Evolutionary conservation across 2,888 invertebrate species (phyloP).

Genomic region (Rhogogaster chlorosoma): DNA sequence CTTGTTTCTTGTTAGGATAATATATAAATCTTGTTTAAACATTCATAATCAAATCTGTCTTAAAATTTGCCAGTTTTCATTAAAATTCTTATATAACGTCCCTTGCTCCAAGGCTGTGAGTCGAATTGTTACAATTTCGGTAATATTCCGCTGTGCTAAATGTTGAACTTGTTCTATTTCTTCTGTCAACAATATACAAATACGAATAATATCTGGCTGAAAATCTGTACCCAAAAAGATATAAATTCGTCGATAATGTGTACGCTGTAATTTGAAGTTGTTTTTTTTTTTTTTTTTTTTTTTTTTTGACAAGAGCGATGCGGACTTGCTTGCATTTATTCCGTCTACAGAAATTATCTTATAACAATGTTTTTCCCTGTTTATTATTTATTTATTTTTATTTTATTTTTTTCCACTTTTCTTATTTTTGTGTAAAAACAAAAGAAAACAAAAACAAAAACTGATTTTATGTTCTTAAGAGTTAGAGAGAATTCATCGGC

Average conservation of each 20-base stretch:
- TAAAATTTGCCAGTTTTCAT: not conserved
- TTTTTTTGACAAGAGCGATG: conserved; percentile 22
- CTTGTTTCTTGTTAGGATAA: not conserved
- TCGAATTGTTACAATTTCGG: not conserved
- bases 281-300: too few relatives aligned
- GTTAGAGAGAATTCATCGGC: not conserved
- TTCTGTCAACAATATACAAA: not conserved
- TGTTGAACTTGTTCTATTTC: not conserved
- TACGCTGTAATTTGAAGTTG: not conserved
- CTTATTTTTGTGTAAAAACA: not conserved
- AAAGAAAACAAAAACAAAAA: not conserved
- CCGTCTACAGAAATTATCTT: not conserved
- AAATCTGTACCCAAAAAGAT: not conserved
- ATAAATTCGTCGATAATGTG: not conserved
- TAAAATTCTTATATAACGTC: not conserved
- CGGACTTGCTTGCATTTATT: conserved; percentile 36
- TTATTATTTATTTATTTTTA: not conserved
- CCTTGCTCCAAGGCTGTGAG: not conserved
- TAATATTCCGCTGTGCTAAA: not conserved
- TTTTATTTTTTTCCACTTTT: not conserved
- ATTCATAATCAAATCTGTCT: not conserved
- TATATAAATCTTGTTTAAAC: not conserved
- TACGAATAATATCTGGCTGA: not conserved
- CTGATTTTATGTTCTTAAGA: not conserved
- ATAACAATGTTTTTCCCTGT: not conserved